Conservation (phyloP, 2,113 vertebrate species). For the Paracanthobrama guichenoti region DNA sequence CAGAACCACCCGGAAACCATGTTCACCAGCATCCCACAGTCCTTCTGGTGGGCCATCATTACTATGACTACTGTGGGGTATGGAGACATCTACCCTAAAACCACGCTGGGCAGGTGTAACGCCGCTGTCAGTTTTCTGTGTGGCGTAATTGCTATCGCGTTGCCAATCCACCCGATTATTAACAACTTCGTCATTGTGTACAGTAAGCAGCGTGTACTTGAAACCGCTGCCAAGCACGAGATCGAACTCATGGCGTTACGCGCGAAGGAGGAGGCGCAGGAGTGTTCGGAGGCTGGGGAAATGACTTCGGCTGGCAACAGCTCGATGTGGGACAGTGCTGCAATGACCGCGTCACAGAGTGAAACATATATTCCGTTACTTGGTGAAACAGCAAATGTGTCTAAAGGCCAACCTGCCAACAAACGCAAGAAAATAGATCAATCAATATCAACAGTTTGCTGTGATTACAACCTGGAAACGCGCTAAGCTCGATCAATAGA, state of each 20-base stretch:
- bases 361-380: slow-evolving; percentile 84
- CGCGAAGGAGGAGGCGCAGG: slow-evolving; percentile 63
- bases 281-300: slow-evolving; percentile 32
- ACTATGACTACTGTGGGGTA: slow-evolving; percentile 99
- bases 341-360: slow-evolving; percentile 79
- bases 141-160: slow-evolving; percentile 93
- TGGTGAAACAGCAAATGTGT: slow-evolving; percentile 73
- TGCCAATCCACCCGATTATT: slow-evolving; percentile 98
- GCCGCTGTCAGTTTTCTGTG: slow-evolving; percentile 97
- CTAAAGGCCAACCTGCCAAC: slow-evolving; percentile 74
- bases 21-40: slow-evolving; percentile 98
- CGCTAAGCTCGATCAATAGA: background rate
- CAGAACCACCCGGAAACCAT: slow-evolving; percentile 94
- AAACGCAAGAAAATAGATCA: slow-evolving; percentile 71
- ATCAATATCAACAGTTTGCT: background rate
- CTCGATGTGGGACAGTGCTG: slow-evolving; percentile 68
- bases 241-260: slow-evolving; percentile 92
- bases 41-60: slow-evolving; percentile 99
- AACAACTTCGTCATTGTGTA: slow-evolving; percentile 98
- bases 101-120: slow-evolving; percentile 92
- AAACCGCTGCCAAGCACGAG: slow-evolving; percentile 93
- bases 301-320: slow-evolving; percentile 53
- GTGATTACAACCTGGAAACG: background rate
- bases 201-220: slow-evolving; percentile 95
- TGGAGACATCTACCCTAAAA: slow-evolving; percentile 97